These are phyloP conservation scores for Amphiprion percula DNA, from an alignment of 2,113 vertebrate species.

Conservation along the genomic window DNA sequence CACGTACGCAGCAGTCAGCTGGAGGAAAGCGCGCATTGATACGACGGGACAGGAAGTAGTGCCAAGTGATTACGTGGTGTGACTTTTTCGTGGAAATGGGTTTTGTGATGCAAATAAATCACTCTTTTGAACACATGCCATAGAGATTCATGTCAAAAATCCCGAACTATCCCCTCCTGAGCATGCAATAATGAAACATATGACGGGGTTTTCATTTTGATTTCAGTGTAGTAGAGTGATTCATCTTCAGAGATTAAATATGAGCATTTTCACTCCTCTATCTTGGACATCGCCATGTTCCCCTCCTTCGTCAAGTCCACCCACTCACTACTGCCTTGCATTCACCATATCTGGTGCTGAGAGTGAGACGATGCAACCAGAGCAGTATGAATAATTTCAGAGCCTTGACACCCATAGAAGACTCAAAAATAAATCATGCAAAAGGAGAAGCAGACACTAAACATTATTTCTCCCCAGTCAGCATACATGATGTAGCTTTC, in stretches of 20 bases:
- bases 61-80: no score
- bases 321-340: constrained; percentile 50
- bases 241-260: neutral
- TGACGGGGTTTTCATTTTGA: neutral
- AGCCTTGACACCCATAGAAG: neutral
- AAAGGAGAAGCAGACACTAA: neutral
- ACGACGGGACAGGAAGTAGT: no score
- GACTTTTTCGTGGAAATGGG: no score
- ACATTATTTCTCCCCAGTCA: neutral
- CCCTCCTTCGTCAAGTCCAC: constrained; percentile 45
- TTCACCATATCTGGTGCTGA: constrained; percentile 30
- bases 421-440: neutral
- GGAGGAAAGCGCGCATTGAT: no score
- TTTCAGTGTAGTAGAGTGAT: neutral
- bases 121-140: no score
- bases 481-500: neutral
- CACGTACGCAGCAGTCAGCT: no score
- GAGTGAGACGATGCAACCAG: constrained; percentile 11
- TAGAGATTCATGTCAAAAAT: no score
- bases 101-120: no score
- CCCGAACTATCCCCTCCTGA: no score
- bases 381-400: neutral
- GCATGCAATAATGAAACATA: neutral
- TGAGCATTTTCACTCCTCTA: constrained; percentile 25
- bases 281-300: neutral